phyloP scores from a whole-genome alignment of 2,113 vertebrate species.

The Zeus faber region DNA sequence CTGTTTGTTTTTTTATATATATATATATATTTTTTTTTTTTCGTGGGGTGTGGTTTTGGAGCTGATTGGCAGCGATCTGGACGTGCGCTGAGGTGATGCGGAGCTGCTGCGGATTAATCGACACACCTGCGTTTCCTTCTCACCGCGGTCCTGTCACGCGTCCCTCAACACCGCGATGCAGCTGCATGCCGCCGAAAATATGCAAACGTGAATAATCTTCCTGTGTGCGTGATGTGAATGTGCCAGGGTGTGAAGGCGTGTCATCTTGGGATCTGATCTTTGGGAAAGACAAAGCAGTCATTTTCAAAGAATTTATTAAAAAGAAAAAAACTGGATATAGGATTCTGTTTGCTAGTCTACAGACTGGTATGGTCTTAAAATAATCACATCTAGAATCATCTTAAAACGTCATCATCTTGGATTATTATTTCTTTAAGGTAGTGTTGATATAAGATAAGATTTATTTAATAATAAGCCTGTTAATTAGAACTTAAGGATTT shows the following conservation, averaged over 20 bases:
- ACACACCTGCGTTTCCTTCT: constrained; percentile 75
- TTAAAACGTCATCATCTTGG: too few relatives aligned
- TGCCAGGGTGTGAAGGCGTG: not conserved
- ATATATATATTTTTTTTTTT: constrained; percentile 11
- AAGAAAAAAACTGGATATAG: too few relatives aligned
- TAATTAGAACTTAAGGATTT: too few relatives aligned
- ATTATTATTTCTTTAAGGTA: too few relatives aligned
- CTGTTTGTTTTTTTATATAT: constrained; percentile 38
- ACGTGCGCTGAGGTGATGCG: constrained; percentile 47
- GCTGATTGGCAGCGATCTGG: constrained; percentile 48
- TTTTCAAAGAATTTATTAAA: too few relatives aligned
- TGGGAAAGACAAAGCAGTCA: too few relatives aligned
- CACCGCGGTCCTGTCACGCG: constrained; percentile 54
- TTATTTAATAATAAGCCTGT: too few relatives aligned
- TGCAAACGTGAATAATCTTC: constrained; percentile 57
- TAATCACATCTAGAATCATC: too few relatives aligned
- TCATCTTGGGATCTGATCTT: not conserved
- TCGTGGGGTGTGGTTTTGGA: constrained; percentile 19
- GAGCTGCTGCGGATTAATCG: constrained; percentile 66
- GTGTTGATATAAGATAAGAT: too few relatives aligned
- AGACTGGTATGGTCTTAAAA: too few relatives aligned
- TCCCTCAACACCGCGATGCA: constrained; percentile 63
- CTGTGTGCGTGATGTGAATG: too few relatives aligned
- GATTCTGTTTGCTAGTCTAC: too few relatives aligned
- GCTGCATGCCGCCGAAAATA: constrained; percentile 43